Evolutionary conservation across 2,888 invertebrate species (phyloP).

Genomic region (Plebejus anna): DNA sequence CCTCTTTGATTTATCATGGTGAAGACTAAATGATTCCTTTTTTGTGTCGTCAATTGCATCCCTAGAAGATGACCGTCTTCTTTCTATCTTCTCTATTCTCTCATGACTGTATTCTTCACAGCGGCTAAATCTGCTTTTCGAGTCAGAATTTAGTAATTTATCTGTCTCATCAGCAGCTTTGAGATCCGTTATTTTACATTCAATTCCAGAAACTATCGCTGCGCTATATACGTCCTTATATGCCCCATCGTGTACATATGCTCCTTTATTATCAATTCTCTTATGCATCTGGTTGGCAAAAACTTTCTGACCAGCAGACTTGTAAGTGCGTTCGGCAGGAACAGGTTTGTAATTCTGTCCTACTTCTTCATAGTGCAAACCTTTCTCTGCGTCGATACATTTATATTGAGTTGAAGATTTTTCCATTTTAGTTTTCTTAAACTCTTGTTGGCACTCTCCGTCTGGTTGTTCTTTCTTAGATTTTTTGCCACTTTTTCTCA

Average conservation of each 20-base stretch:
- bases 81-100: slow-evolving; percentile 46
- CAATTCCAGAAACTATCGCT: slow-evolving; percentile 68
- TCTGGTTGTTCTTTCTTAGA: slow-evolving; percentile 79
- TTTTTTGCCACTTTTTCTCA: slow-evolving; percentile 86
- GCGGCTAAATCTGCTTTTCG: slow-evolving; percentile 62
- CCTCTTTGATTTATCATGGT: slow-evolving; percentile 62
- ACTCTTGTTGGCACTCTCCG: slow-evolving; percentile 63
- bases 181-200: slow-evolving; percentile 74
- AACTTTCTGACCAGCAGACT: slow-evolving; percentile 70
- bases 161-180: slow-evolving; percentile 75
- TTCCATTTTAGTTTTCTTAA: slow-evolving; percentile 64
- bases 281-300: slow-evolving; percentile 76
- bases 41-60: slow-evolving; percentile 62
- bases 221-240: slow-evolving; percentile 73
- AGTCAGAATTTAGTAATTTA: slow-evolving; percentile 67
- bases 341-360: slow-evolving; percentile 62
- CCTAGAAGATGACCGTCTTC: slow-evolving; percentile 62
- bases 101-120: slow-evolving; percentile 64
- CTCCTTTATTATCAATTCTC: slow-evolving; percentile 73
- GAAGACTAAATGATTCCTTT: slow-evolving; percentile 59
- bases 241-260: slow-evolving; percentile 71
- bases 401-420: slow-evolving; percentile 61
- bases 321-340: slow-evolving; percentile 67
- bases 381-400: slow-evolving; percentile 57
- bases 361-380: slow-evolving; percentile 47